Conservation (phyloP, 1,140 invertebrate genomes). For the Drosophila kanapiae region DNA sequence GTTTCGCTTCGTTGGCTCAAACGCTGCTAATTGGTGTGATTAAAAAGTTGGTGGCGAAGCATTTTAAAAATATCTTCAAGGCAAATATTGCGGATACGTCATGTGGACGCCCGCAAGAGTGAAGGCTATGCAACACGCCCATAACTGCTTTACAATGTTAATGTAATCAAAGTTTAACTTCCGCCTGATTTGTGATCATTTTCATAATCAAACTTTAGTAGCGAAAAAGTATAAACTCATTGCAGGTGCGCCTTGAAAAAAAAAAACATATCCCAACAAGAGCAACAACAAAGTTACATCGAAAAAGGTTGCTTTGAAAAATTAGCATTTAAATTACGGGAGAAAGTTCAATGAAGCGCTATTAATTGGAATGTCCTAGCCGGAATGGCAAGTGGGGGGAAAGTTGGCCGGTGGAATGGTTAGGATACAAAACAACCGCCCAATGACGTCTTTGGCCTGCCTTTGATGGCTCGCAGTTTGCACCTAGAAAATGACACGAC, state of each 20-base stretch:
- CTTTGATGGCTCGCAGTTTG: constrained; percentile 61
- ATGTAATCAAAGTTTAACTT: constrained; percentile 78
- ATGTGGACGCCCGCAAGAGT: constrained; percentile 6
- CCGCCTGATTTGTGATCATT: constrained; percentile 76
- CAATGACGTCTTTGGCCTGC: constrained; percentile 55
- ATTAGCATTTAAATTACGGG: constrained; percentile 80
- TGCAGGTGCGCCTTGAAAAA: constrained; percentile 44
- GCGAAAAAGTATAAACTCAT: constrained; percentile 48
- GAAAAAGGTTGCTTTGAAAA: constrained; percentile 60
- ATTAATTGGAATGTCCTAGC: constrained; percentile 76
- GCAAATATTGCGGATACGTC: constrained; percentile 55
- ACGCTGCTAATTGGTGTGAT: constrained; percentile 74
- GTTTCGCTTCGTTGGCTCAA: constrained; percentile 28
- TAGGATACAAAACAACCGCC: constrained; percentile 1
- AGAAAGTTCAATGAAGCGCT: constrained; percentile 72
- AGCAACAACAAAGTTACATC: constrained; percentile 20
- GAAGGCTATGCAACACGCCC: neutral
- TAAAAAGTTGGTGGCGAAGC: constrained; percentile 61
- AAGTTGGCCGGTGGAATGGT: constrained; percentile 2
- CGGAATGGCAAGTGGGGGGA: constrained; percentile 46
- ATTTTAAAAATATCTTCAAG: constrained; percentile 49
- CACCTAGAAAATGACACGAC: constrained; percentile 28
- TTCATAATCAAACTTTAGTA: constrained; percentile 59
- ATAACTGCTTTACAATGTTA: constrained; percentile 71
- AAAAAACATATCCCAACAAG: neutral